A percentile compares a stretch with the other conserved stretches of the same genome.
These are phyloP conservation scores for Drosophila takahashii DNA, from an alignment of 1,140 invertebrate genomes.

Conservation along the genomic window DNA sequence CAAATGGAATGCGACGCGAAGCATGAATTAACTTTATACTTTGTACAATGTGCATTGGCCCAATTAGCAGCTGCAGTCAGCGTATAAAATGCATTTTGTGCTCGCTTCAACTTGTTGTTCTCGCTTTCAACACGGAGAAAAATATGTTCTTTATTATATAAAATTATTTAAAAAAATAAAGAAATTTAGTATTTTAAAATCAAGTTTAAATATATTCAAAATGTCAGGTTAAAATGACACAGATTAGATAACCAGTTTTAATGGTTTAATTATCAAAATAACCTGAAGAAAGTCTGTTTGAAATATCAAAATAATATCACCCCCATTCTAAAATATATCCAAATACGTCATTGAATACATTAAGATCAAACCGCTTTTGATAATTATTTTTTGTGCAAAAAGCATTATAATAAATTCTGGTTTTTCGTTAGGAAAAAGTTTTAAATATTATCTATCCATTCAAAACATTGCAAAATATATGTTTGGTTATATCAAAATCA, in stretches of 20 bases:
- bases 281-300: neutral
- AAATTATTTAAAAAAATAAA: neutral
- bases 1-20: conserved; percentile 34
- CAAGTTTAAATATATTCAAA: neutral
- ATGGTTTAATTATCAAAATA: neutral
- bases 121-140: conserved; percentile 11
- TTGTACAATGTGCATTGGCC: conserved; percentile 58
- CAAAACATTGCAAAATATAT: neutral
- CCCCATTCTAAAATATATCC: neutral
- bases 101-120: conserved; percentile 22
- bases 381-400: too few species aligned
- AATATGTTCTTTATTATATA: neutral
- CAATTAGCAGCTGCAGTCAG: conserved; percentile 61
- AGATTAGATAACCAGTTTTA: neutral
- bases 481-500: neutral
- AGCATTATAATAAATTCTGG: too few species aligned
- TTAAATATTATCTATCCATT: too few species aligned
- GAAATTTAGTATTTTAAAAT: neutral
- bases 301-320: neutral
- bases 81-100: conserved; percentile 46
- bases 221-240: neutral
- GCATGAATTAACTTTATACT: conserved; percentile 30
- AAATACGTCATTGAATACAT: neutral
- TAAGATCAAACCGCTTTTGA: too few species aligned
- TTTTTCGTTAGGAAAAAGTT: too few species aligned